These are phyloP conservation scores for Philopedon plagiatum DNA, from an alignment of 2,888 invertebrate species.

Conservation along the genomic window DNA sequence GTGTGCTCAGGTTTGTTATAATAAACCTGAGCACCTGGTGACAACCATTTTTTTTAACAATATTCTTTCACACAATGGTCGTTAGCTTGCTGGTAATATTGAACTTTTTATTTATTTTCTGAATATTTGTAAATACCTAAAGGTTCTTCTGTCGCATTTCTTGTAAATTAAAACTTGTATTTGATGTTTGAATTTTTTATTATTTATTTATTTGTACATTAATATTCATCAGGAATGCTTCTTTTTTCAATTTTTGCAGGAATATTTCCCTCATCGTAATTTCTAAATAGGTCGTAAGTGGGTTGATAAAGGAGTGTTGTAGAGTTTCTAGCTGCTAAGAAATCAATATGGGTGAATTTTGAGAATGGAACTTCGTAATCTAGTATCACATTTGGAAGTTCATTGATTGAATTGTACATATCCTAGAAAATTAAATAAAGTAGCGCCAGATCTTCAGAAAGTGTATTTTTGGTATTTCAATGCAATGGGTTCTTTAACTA, in stretches of 20 bases:
- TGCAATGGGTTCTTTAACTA: no score
- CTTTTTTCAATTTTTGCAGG: conserved; percentile 4
- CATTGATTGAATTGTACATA: conserved; percentile 7
- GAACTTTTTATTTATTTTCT: no score
- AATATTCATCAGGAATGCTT: background rate
- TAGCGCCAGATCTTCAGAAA: no score
- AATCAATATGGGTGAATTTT: conserved; percentile 51
- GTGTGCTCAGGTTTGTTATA: no score
- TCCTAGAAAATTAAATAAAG: conserved; percentile 23
- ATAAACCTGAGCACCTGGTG: no score
- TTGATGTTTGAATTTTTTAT: background rate
- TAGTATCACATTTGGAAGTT: conserved; percentile 25
- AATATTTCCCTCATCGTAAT: conserved; percentile 33
- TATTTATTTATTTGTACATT: background rate
- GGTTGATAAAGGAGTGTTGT: conserved; percentile 72
- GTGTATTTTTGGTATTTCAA: no score
- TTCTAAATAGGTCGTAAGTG: conserved; percentile 28
- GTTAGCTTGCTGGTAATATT: no score
- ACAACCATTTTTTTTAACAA: no score
- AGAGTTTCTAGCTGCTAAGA: conserved; percentile 57
- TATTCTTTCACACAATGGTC: no score
- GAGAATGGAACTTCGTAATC: conserved; percentile 21
- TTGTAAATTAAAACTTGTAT: no score
- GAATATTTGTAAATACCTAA: no score
- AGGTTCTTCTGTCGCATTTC: no score